Base-by-base conservation (phyloP, 2,888 invertebrate genomes). In the Timandra comae region DNA sequence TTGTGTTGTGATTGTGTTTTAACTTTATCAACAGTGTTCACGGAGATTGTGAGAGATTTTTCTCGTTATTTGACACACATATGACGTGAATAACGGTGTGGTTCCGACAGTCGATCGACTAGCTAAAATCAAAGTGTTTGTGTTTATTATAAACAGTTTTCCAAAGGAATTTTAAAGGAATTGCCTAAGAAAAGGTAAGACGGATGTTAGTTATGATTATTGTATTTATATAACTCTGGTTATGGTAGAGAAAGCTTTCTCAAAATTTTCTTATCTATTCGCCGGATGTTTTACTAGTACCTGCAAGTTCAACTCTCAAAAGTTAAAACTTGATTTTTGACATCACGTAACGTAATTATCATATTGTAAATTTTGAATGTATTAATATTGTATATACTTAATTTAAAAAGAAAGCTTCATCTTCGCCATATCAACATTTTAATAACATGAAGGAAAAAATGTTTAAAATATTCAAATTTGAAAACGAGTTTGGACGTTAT, bases 141-240 rank as follows among this genome's bases (percentile, higher is more conserved):
- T 82, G 82, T 74, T 60, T 72, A 58, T 76, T 67, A 69, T 49
- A 68, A 72, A 63, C 69, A 63, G 73, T 80, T 78, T 74, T 68
- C 72, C 70, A n/a, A n/a, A n/a, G 76, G 81, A 81, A 79, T 81
- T 76, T 85, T 77, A 79, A 80, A 82, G 84, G 84, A 84, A 71
- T 82, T 79, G 76, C 69, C 76, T 72, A 70, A 77, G 71, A 64
- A 63, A 56, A 84, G 82, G 84, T 85, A 82, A 82, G 80, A 67
- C 71, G 74, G 69, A 77, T 77, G 66, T 81, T 78, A n/a, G n/a
- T n/a, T 77, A 82, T 84, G 78, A 84, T 81, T 84, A 82, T 64
- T 65, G 61, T 66, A 78, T 74, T 82, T 84, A 82, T 81, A 69
- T 80, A 81, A 84, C 69, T 64, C 65, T 52, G 56, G 63, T 60